A percentile compares a stretch with the other conserved stretches of the same genome.
Evolutionary conservation across 2,888 invertebrate species (phyloP).

Genomic region (Netelia virgata): DNA sequence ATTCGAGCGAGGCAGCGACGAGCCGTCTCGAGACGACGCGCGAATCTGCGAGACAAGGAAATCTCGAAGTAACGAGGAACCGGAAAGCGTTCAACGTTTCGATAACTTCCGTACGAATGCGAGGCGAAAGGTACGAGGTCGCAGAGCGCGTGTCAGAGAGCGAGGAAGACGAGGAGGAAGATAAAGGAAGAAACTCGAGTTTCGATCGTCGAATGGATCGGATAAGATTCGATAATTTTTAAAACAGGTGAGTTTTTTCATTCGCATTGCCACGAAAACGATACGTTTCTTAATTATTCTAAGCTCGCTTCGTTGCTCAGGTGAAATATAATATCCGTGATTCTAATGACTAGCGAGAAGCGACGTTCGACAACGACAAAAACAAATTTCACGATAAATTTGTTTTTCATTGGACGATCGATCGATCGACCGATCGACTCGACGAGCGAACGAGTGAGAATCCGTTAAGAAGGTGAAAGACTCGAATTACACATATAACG

Average conservation of each 20-base stretch:
- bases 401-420: too few species aligned
- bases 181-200: not conserved
- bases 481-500: not conserved
- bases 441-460: too few species aligned
- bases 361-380: too few species aligned
- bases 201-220: not conserved
- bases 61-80: not conserved
- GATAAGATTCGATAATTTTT: not conserved
- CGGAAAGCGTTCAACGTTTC: not conserved
- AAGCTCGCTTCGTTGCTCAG: too few species aligned
- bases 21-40: not conserved
- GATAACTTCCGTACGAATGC: slow-evolving; percentile 58
- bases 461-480: not conserved
- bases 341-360: not conserved
- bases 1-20: not conserved
- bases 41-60: not conserved
- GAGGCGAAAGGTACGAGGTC: slow-evolving; percentile 47
- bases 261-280: too few species aligned
- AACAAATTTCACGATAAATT: too few species aligned
- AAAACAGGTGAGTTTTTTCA: slow-evolving; percentile 13
- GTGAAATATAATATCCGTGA: slow-evolving; percentile 6
- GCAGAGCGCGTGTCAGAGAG: slow-evolving; percentile 48
- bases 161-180: slow-evolving; percentile 53
- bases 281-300: too few species aligned
- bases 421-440: too few species aligned